phyloP scores from a whole-genome alignment of 2,797 vertebrate genomes.

The Acanthornis magna region DNA sequence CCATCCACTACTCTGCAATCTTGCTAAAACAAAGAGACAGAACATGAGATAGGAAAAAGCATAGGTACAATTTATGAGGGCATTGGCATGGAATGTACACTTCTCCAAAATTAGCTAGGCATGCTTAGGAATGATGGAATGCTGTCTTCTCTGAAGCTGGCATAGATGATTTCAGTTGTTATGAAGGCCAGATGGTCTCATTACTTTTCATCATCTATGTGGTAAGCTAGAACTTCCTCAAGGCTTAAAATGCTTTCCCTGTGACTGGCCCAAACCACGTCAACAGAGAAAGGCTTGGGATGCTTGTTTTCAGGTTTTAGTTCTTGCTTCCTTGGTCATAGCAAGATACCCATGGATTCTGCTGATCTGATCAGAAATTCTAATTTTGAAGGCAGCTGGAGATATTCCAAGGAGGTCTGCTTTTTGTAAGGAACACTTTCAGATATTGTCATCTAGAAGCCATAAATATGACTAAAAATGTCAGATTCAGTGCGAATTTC shows the following conservation, averaged over 20 bases:
- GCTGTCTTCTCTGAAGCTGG: conserved; percentile 20
- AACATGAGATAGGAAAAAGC: neutral
- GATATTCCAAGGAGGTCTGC: neutral
- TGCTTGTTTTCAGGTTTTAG: neutral
- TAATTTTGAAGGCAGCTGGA: neutral
- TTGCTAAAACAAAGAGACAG: neutral
- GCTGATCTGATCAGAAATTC: neutral
- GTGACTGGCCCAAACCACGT: neutral
- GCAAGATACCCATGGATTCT: neutral
- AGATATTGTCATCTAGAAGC: neutral
- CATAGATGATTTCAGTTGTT: conserved; percentile 32
- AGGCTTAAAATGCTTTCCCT: neutral
- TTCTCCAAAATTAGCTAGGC: neutral
- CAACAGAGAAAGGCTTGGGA: neutral
- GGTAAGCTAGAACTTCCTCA: conserved; percentile 37
- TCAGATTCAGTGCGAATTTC: neutral
- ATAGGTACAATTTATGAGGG: neutral
- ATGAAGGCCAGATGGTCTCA: conserved; percentile 43
- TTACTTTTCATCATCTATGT: conserved; percentile 26
- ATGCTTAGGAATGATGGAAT: conserved; percentile 14
- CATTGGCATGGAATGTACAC: neutral
- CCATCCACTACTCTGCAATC: neutral
- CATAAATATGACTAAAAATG: neutral
- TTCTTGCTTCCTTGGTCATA: neutral
- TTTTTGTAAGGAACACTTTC: neutral